Evolutionary conservation across 2,113 vertebrate genomes (phyloP).

Genomic region (Australoheros scitulus): DNA sequence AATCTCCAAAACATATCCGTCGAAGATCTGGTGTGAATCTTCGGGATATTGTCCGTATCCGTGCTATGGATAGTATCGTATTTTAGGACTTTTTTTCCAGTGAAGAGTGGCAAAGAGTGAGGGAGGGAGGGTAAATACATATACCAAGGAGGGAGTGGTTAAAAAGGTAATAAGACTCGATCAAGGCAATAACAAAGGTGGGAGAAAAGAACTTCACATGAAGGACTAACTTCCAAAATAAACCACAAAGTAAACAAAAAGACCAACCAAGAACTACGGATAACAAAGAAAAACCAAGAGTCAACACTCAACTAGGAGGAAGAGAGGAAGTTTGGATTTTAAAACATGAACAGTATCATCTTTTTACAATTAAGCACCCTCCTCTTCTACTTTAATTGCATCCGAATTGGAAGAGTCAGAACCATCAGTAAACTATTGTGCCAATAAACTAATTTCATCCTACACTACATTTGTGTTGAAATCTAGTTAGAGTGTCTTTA

Average conservation of each 20-base stretch:
- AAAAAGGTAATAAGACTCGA: background rate
- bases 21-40: too few species aligned
- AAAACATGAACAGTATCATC: background rate
- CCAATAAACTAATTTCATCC: background rate
- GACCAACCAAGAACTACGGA: fast-evolving
- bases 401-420: background rate
- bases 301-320: background rate
- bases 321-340: background rate
- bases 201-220: fast-evolving
- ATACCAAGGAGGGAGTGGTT: background rate
- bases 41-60: too few species aligned
- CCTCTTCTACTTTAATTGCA: background rate
- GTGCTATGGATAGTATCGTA: too few species aligned
- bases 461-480: background rate
- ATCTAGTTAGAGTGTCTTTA: background rate
- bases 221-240: background rate
- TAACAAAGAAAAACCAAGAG: background rate
- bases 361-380: background rate
- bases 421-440: background rate
- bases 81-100: too few species aligned
- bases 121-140: background rate
- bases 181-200: background rate
- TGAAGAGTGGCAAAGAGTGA: background rate
- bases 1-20: too few species aligned
- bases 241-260: background rate